A percentile compares a stretch with the other conserved stretches of the same genome.
phyloP scores from a whole-genome alignment of 2,888 invertebrate species.

The Octodonta nipae region DNA sequence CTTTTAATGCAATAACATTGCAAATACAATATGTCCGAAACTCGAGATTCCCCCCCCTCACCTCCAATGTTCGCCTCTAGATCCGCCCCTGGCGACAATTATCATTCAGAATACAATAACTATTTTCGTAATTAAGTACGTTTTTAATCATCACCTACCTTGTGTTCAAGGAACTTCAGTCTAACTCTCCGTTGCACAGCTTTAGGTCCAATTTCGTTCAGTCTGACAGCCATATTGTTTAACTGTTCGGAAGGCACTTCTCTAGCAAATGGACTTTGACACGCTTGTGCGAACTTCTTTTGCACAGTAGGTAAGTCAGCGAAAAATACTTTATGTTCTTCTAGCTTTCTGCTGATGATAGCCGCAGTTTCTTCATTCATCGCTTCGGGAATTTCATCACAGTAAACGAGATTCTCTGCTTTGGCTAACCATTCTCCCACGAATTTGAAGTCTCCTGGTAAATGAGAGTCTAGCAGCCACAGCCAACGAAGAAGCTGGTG shows the following conservation, averaged over 20 bases:
- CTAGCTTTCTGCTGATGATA: conserved; percentile 73
- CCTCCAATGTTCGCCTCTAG: too few species aligned
- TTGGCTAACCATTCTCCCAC: conserved; percentile 83
- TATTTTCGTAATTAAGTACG: too few species aligned
- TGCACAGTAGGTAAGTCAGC: conserved; percentile 64
- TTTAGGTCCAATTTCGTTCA: conserved; percentile 59
- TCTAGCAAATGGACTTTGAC: conserved; percentile 51
- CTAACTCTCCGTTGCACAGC: conserved; percentile 72
- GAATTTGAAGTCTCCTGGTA: conserved; percentile 69
- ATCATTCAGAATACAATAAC: too few species aligned
- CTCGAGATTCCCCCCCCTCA: too few species aligned
- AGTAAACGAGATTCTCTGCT: conserved; percentile 68
- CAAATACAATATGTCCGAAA: too few species aligned
- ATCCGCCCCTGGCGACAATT: too few species aligned
- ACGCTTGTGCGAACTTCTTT: conserved; percentile 64
- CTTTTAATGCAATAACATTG: too few species aligned
- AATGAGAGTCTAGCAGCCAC: conserved; percentile 70
- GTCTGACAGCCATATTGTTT: conserved; percentile 64
- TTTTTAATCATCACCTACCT: too few species aligned
- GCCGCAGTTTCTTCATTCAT: conserved; percentile 84
- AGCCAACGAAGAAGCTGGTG: conserved; percentile 72
- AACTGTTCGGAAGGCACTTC: conserved; percentile 69
- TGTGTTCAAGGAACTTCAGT: conserved; percentile 82
- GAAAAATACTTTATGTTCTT: conserved; percentile 83
- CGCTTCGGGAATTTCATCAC: conserved; percentile 67